Base-by-base conservation (phyloP, 2,888 invertebrate genomes). In the Trachelus troglodyta region DNA sequence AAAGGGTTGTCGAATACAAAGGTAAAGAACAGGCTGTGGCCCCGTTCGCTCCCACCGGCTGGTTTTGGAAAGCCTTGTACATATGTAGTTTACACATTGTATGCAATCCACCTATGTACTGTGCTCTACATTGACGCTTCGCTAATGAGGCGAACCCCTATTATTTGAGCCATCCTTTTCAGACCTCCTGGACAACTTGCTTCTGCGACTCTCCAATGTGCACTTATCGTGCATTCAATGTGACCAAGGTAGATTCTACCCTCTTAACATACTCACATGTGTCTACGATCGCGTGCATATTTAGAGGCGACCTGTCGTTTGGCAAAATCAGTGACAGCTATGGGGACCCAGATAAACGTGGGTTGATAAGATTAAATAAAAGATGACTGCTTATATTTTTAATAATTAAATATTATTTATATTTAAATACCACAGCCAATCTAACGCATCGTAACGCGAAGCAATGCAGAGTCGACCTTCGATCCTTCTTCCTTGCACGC, bases 381-480 rank as follows among this genome's bases (percentile, higher is more conserved):
- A 15, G 15, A 6, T 9, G 6, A 15, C 6, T 15, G 1, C 9
- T 40, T 56, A 2, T 11, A 9, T 23, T 23, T 56, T 23, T 56
- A 23, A 9, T 23, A 23, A 23, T 56, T 23, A 56, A 23, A 23
- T 23, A 15, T 56, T 9, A 15, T 56, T 56, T 23, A 6, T 56
- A 56, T 2, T 23, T 56, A 3, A 56, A 56, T 9, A 3, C 23
- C 1, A 56, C 9, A 9, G 56, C 9, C 56, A 23, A 56, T 9
- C 6, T 1, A 23, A 40, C 2, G 15, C 3, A 9, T 71, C 31
- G 30, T 71, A 33, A 83, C 81, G 81, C 76, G 78, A 79, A 76
- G 83, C 81, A 86, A 90, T 89, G 89, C 88, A 88, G 82, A 89
- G 2, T 88, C 85, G 81, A 82, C 87, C 89, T 87, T 34, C 71